Conservation (phyloP, 2,797 vertebrate species). For the Lepus townsendii region DNA sequence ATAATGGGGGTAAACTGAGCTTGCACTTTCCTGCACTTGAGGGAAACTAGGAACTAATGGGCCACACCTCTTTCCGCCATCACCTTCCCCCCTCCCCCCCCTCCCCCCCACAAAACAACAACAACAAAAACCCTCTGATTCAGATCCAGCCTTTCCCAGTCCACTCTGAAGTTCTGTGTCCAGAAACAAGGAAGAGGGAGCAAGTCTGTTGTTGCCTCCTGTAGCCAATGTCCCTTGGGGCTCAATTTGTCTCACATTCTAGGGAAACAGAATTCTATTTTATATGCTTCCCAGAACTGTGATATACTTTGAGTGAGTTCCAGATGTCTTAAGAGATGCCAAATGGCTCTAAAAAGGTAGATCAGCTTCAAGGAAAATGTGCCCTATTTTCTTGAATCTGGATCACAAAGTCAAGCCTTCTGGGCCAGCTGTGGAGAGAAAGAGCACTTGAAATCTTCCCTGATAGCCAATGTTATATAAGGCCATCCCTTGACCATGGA, state of each 20-base stretch:
- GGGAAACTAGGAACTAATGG: not conserved
- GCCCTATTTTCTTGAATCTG: constrained; percentile 58
- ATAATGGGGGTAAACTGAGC: not conserved
- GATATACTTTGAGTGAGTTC: constrained; percentile 76
- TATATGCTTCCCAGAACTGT: constrained; percentile 64
- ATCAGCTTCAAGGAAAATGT: constrained; percentile 76
- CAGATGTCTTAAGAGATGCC: constrained; percentile 80
- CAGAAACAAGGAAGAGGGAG: not conserved
- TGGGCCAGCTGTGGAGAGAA: not conserved
- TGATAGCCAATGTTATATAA: not conserved
- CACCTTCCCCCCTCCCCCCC: too few relatives aligned
- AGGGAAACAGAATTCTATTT: constrained; percentile 71
- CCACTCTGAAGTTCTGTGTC: not conserved
- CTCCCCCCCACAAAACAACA: not conserved
- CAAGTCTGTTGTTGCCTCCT: not conserved
- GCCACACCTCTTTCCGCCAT: too few relatives aligned
- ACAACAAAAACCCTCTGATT: not conserved
- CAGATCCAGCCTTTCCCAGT: not conserved
- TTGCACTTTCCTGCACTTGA: not conserved
- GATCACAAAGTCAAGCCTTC: constrained; percentile 65
- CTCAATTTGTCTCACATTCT: constrained; percentile 69
- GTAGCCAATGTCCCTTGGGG: constrained; percentile 34
- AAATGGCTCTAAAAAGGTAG: constrained; percentile 74
- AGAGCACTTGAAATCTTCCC: not conserved
- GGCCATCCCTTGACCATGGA: not conserved